A percentile compares a stretch with the other conserved stretches of the same genome.
These are phyloP conservation scores for Cetonia aurata DNA, from an alignment of 2,888 invertebrate species.

Conservation along the genomic window DNA sequence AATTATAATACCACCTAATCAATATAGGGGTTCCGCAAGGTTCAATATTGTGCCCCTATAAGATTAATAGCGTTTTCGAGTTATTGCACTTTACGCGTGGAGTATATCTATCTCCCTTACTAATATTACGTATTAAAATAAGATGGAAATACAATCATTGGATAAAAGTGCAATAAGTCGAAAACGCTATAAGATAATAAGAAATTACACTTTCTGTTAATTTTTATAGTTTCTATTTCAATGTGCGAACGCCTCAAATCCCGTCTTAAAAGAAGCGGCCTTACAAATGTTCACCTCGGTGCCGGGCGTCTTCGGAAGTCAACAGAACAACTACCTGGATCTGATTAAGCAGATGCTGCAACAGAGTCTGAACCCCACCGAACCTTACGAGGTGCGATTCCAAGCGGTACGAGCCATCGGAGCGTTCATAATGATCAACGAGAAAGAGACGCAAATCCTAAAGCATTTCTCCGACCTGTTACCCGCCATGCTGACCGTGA, in stretches of 20 bases:
- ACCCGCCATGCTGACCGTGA: slow-evolving; percentile 81
- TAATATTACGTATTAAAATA: too few relatives aligned
- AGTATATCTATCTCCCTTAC: too few relatives aligned
- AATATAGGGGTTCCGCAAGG: too few relatives aligned
- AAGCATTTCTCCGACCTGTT: slow-evolving; percentile 90
- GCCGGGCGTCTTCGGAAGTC: slow-evolving; percentile 97
- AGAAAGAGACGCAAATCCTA: slow-evolving; percentile 91
- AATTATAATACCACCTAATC: too few relatives aligned
- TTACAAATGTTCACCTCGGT: slow-evolving; percentile 95
- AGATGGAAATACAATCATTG: too few relatives aligned
- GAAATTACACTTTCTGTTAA: neutral
- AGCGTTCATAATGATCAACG: slow-evolving; percentile 92
- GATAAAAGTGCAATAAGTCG: too few relatives aligned
- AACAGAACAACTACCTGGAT: slow-evolving; percentile 90
- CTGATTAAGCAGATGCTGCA: slow-evolving; percentile 96
- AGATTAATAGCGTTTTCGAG: too few relatives aligned
- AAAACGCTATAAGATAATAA: too few relatives aligned
- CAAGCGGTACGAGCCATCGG: slow-evolving; percentile 88
- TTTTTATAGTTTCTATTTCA: slow-evolving; percentile 84
- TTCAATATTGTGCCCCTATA: too few relatives aligned
- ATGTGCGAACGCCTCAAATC: slow-evolving; percentile 87
- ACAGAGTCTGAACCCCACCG: slow-evolving; percentile 78
- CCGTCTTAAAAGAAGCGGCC: slow-evolving; percentile 91
- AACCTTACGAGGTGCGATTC: slow-evolving; percentile 80
- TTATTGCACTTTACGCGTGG: too few relatives aligned